These are phyloP conservation scores for Ceratoteleas bidentatus DNA, from an alignment of 1,140 invertebrate species.

Conservation along the genomic window DNA sequence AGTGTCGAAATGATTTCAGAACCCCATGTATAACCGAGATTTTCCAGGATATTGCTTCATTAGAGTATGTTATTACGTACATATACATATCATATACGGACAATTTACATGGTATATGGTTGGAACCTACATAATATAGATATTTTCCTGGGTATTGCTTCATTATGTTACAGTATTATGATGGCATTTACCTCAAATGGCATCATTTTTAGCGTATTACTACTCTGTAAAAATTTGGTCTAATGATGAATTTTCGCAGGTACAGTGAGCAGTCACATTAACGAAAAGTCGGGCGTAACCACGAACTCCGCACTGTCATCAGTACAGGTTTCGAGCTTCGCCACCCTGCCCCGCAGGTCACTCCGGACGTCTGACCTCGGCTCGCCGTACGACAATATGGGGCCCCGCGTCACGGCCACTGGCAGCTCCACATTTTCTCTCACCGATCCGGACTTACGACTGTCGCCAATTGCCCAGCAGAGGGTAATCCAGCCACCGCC, in stretches of 20 bases:
- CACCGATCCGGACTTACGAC: conserved; percentile 83
- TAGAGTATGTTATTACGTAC: too few relatives aligned
- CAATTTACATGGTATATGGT: too few relatives aligned
- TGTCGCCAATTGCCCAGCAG: conserved; percentile 81
- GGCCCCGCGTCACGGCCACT: conserved; percentile 91
- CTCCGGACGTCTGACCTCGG: conserved; percentile 75
- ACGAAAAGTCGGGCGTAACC: conserved; percentile 63
- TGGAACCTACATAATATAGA: too few relatives aligned
- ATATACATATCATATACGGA: too few relatives aligned
- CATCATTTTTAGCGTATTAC: too few relatives aligned
- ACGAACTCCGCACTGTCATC: conserved; percentile 52
- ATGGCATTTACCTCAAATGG: too few relatives aligned
- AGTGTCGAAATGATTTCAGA: too few relatives aligned
- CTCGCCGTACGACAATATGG: conserved; percentile 92
- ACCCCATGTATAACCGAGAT: too few relatives aligned
- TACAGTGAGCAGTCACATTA: conserved; percentile 69
- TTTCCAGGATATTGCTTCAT: too few relatives aligned
- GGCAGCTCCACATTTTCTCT: conserved; percentile 91
- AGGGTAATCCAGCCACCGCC: conserved; percentile 82
- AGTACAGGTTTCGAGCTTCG: conserved; percentile 82
- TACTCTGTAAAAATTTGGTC: too few relatives aligned
- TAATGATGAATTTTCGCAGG: conserved; percentile 12
- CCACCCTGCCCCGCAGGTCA: conserved; percentile 83
- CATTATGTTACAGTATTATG: too few relatives aligned
- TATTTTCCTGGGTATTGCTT: too few relatives aligned